These are phyloP conservation scores for Rhaphigaster nebulosa DNA, from an alignment of 2,888 invertebrate genomes.

Conservation along the genomic window DNA sequence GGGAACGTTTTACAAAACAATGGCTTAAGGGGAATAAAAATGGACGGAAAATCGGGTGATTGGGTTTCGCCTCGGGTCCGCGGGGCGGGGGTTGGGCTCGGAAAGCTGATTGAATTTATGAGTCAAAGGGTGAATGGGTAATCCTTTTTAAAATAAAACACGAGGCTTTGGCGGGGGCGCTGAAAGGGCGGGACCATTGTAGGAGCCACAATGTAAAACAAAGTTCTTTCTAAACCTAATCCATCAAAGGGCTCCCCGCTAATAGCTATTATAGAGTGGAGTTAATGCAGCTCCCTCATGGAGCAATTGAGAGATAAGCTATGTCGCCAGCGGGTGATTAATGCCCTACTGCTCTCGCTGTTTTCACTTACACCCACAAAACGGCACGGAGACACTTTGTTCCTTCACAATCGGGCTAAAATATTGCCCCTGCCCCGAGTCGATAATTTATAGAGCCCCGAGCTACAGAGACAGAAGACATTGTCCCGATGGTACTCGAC, in stretches of 20 bases:
- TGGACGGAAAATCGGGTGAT: constrained; percentile 44
- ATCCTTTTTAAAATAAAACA: constrained; percentile 58
- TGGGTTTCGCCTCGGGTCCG: constrained; percentile 17
- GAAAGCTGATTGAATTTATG: constrained; percentile 55
- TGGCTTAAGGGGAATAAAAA: constrained; percentile 48
- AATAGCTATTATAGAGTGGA: constrained; percentile 62
- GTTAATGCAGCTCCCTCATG: constrained; percentile 61
- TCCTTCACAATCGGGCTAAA: constrained; percentile 45
- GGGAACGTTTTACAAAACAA: constrained; percentile 36
- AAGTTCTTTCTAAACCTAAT: constrained; percentile 62
- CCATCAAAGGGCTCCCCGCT: constrained; percentile 61
- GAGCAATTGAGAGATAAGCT: constrained; percentile 64
- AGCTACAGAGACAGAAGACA: background rate
- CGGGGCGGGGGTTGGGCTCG: background rate
- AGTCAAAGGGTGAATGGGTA: constrained; percentile 58
- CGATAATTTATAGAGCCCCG: constrained; percentile 37
- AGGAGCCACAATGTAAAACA: constrained; percentile 62
- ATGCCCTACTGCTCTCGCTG: constrained; percentile 55
- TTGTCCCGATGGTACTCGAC: background rate
- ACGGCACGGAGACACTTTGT: constrained; percentile 32
- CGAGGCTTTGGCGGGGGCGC: constrained; percentile 23
- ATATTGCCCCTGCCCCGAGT: background rate
- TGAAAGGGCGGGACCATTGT: constrained; percentile 57
- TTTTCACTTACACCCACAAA: constrained; percentile 57
- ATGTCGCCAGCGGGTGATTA: constrained; percentile 62